These are phyloP conservation scores for Sialia sialis DNA, from an alignment of 2,113 vertebrate genomes.

Conservation along the genomic window DNA sequence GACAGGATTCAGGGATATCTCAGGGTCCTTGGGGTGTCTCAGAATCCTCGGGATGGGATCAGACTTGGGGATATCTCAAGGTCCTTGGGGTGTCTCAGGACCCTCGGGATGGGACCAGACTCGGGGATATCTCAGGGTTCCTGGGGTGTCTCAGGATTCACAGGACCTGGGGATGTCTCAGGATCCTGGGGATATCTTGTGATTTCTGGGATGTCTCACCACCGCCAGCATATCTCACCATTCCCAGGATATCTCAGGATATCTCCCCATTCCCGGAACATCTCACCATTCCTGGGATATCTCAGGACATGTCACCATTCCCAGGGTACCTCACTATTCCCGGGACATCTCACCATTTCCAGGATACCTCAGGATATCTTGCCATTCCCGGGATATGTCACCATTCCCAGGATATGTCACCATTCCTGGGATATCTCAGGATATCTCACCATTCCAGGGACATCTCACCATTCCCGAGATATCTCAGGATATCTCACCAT, in stretches of 20 bases:
- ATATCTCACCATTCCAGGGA: not conserved
- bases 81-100: not conserved
- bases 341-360: not conserved
- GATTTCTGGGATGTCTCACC: fast-evolving
- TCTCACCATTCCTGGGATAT: not conserved
- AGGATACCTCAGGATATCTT: not conserved
- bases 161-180: not conserved
- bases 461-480: not conserved
- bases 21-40: not conserved
- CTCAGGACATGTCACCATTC: fast-evolving
- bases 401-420: too few relatives aligned
- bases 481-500: not conserved
- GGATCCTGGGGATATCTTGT: too few relatives aligned
- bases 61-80: too few relatives aligned
- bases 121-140: too few relatives aligned
- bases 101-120: too few relatives aligned
- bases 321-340: not conserved
- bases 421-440: not conserved
- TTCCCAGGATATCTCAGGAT: not conserved
- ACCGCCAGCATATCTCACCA: not conserved
- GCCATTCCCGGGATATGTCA: not conserved
- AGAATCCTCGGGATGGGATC: too few relatives aligned
- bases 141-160: not conserved
- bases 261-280: not conserved
- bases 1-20: fast-evolving